Percentiles rank a stretch among this genome's conserved stretches.
Conservation (phyloP, 2,797 vertebrate species). For the Oophaga sylvatica region DNA sequence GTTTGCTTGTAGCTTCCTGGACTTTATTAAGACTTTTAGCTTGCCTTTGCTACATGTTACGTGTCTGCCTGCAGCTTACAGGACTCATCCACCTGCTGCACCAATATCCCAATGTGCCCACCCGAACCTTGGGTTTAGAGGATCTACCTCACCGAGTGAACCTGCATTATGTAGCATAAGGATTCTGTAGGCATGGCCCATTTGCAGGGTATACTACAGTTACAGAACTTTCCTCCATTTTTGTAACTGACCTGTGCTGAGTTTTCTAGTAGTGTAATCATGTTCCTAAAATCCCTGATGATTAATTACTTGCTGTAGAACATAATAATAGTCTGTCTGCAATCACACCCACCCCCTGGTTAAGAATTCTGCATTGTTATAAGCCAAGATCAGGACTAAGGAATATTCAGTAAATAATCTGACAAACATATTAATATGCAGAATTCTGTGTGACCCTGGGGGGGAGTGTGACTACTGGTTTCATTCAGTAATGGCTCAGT, state of each 20-base stretch:
- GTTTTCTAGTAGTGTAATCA: background rate
- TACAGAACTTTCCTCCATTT: background rate
- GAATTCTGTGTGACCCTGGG: constrained; percentile 3
- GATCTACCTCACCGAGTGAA: too few relatives aligned
- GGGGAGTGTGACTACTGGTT: background rate
- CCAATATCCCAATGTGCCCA: too few relatives aligned
- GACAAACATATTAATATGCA: constrained; percentile 3
- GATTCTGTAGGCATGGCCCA: background rate
- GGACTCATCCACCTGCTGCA: too few relatives aligned
- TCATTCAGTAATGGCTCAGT: constrained; percentile 10
- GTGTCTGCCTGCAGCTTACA: too few relatives aligned
- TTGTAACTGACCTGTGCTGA: background rate
- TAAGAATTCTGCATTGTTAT: background rate
- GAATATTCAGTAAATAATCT: background rate
- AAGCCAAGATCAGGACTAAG: background rate
- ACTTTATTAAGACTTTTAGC: too few relatives aligned
- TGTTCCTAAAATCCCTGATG: background rate
- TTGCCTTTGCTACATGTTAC: too few relatives aligned
- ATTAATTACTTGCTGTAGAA: background rate
- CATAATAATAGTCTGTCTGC: background rate
- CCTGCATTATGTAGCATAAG: too few relatives aligned
- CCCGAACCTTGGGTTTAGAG: too few relatives aligned
- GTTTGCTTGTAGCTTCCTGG: too few relatives aligned
- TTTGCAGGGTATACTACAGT: background rate
- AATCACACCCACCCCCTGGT: background rate